Conservation (phyloP, 2,888 invertebrate genomes). For the Cantharis lateralis region DNA sequence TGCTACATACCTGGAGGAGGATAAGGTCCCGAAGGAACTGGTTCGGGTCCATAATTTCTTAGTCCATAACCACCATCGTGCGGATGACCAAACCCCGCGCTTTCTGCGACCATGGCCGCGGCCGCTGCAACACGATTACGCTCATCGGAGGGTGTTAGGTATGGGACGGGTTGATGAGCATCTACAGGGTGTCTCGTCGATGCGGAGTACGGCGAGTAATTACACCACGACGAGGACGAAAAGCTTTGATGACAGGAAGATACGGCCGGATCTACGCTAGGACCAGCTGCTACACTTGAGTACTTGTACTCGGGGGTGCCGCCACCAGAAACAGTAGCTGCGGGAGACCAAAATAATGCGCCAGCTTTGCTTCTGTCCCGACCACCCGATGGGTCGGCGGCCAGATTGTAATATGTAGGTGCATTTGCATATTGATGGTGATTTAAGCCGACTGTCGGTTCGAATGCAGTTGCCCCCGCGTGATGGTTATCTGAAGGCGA, state of each 20-base stretch:
- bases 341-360: conserved; percentile 70
- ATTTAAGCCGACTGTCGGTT: conserved; percentile 64
- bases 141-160: conserved; percentile 72
- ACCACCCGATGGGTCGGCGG: conserved; percentile 65
- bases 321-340: conserved; percentile 61
- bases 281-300: conserved; percentile 57
- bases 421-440: conserved; percentile 72
- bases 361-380: conserved; percentile 64
- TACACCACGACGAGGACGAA: conserved; percentile 73
- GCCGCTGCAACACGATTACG: conserved; percentile 66
- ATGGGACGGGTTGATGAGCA: conserved; percentile 66
- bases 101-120: conserved; percentile 62
- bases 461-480: conserved; percentile 59
- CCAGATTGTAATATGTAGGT: conserved; percentile 77
- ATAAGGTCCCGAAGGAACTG: conserved; percentile 75
- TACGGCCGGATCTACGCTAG: conserved; percentile 59
- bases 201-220: conserved; percentile 67
- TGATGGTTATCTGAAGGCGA: conserved; percentile 66
- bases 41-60: conserved; percentile 74
- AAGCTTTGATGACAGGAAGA: conserved; percentile 72
- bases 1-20: conserved; percentile 71
- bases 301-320: conserved; percentile 66
- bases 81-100: conserved; percentile 73
- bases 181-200: conserved; percentile 66
- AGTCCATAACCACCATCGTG: conserved; percentile 67